Evolutionary conservation across 2,888 invertebrate species (phyloP), one percentile per base, ranked within the genome.

Genomic region (Uloborus plumipes): DNA sequence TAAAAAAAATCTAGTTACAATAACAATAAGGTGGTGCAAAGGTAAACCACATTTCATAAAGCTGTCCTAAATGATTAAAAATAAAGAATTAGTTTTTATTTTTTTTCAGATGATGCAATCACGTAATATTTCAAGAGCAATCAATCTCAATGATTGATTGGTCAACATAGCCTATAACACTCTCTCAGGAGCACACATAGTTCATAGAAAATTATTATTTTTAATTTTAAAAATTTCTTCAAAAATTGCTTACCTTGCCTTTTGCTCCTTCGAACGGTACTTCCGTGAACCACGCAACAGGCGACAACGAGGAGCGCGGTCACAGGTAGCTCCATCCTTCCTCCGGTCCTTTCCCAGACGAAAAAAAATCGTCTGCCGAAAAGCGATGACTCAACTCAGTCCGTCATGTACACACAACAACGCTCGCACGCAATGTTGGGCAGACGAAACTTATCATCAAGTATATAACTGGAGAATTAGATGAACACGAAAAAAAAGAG

Each of bases 281-380:
- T 69, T 6, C 79, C 73, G 49, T 73, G 55, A 16, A 73, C 73
- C n/a, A 80, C 61, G 20, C 55, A 66, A 62, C 73, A 79, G 67
- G 69, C 67, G 67, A 73, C 51, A 62, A 79, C 22, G 59, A 79
- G 61, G 11, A 73, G 31, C 26, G 55, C 65, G 49, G 51, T 66
- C 7, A 59, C 47, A 59, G 72, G 69, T 53, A 69, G 50, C 31
- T 80, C 79, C 79, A 80, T 78, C 20, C 18, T 65, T 72, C 31
- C 31, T 47, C 18, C 65, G 58, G 58, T 47, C 31, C 67, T 15
- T 49, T 15, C 16, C 26, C 64, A 64, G 77, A 77, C 64, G 70
- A 59, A 69, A 70, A 53, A 31, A 62, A 58, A 67, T 67, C 79
- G 73, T 72, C 79, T 73, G 79, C 55, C 50, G 20, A 16, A 50